Evolutionary conservation across 1,140 invertebrate genomes (phyloP).

Genomic region (Drosophila repleta): DNA sequence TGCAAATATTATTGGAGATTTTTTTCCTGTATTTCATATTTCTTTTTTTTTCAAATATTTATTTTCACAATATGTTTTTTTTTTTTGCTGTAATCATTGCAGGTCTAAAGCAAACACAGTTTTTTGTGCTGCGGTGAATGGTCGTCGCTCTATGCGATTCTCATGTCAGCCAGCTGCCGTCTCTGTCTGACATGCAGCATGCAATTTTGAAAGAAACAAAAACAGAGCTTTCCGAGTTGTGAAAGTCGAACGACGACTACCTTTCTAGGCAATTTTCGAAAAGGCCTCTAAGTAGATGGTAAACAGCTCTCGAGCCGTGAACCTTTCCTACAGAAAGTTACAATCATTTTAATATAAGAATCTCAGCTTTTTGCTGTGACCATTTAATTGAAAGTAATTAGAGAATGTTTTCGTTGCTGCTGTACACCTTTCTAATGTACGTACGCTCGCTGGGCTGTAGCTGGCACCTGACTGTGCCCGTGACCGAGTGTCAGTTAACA

Average conservation of each 20-base stretch:
- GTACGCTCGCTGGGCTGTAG: conserved; percentile 4
- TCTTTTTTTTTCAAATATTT: conserved; percentile 30
- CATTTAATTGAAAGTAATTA: conserved; percentile 15
- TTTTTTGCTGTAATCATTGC: conserved; percentile 37
- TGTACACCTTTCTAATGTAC: conserved; percentile 7
- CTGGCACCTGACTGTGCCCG: conserved; percentile 19
- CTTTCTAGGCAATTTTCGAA: conserved; percentile 45
- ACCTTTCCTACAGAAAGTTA: conserved; percentile 12
- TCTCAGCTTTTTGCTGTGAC: not conserved
- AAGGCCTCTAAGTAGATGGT: conserved; percentile 15
- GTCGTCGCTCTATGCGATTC: conserved; percentile 37
- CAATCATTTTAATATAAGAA: conserved; percentile 14
- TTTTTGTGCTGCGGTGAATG: conserved; percentile 25
- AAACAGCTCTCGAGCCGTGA: not conserved
- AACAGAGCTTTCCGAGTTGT: conserved; percentile 21
- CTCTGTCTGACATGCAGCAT: conserved; percentile 28
- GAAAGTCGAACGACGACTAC: conserved; percentile 36
- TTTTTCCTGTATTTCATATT: not conserved
- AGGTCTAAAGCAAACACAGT: conserved; percentile 37
- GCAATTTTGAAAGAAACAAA: conserved; percentile 19
- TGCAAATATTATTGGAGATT: conserved; percentile 45
- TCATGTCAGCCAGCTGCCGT: conserved; percentile 20
- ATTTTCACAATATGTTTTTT: conserved; percentile 22
- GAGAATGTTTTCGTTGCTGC: not conserved
- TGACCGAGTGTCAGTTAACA: conserved; percentile 32